Base-by-base conservation (phyloP, 2,888 invertebrate genomes). In the Blastobasis lacticolella region DNA sequence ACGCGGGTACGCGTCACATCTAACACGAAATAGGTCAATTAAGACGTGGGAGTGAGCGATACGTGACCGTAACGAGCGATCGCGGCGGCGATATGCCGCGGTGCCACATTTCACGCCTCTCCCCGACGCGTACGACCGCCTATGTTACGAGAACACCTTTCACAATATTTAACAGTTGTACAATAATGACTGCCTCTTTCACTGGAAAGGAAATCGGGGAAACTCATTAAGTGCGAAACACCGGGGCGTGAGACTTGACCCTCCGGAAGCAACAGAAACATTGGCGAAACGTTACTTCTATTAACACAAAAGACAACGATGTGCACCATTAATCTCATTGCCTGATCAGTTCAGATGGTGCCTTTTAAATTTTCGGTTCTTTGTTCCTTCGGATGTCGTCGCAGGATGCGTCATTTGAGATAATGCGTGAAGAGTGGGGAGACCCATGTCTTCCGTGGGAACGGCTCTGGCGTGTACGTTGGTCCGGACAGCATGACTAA, bases 11-110 rank as follows among this genome's bases (percentile, higher is more conserved):
- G 47, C 51, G 51, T 38, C 49, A 74, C 82, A 77, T 79, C 80
- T 81, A 77, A 85, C 84, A 84, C 84, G 81, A 86, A 88, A 84
- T 84, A 73, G 87, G 85, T 86, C 87, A 85, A 88, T 88, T 87
- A 87, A 81, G 84, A 85, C 86, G 88, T 86, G 86, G 86, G 86
- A 85, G 87, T 83, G 86, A 72, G 62, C 59, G 68, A 69, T 70
- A 81, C 88, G 86, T 87, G 88, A 87, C 85, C 81, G 84, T 81
- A 77, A 82, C 86, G 83, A 81, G 73, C 67, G 85, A 84, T 85
- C 73, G 54, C 60, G 54, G 62, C 51, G 57, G 59, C 59, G 81
- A 84, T 81, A 81, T 57, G 63, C 61, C 59, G 64, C 73, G 65
- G 80, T 78, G 82, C 73, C 69, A 73, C 72, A 74, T 82, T 87